Percentiles rank a stretch among this genome's conserved stretches.
Conservation (phyloP, 2,797 vertebrate genomes). For the Momotus momota region DNA sequence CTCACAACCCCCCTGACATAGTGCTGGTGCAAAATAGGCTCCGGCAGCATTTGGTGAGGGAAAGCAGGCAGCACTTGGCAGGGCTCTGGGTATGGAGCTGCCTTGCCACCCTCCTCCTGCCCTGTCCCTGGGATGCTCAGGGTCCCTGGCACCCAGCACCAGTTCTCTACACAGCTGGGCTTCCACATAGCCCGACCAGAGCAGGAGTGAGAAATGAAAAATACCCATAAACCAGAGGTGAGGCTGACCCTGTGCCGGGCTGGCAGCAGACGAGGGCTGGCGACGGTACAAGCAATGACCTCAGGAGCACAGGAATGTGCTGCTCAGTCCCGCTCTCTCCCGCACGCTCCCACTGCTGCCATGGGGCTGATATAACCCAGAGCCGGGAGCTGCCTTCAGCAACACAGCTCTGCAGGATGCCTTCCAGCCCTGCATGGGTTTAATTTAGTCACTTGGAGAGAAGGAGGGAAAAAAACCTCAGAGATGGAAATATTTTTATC, state of each 20-base stretch:
- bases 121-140: not conserved
- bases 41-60: not conserved
- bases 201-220: not conserved
- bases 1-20: not conserved
- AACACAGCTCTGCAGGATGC: not conserved
- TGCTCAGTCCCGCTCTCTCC: not conserved
- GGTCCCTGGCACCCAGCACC: not conserved
- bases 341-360: not conserved
- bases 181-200: not conserved
- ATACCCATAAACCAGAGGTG: not conserved
- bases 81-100: not conserved
- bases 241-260: not conserved
- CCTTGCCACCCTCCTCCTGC: not conserved
- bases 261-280: slow-evolving; percentile 34
- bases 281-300: not conserved
- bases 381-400: slow-evolving; percentile 14
- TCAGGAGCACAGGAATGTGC: slow-evolving; percentile 56
- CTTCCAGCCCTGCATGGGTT: slow-evolving; percentile 12
- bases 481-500: slow-evolving; percentile 7
- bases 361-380: slow-evolving; percentile 23
- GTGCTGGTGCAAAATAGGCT: not conserved
- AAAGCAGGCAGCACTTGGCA: not conserved
- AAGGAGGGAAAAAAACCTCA: not conserved
- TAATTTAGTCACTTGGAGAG: not conserved
- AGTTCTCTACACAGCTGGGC: not conserved